Base-by-base conservation (phyloP, 2,888 invertebrate species). In the Polydesmus complanatus region DNA sequence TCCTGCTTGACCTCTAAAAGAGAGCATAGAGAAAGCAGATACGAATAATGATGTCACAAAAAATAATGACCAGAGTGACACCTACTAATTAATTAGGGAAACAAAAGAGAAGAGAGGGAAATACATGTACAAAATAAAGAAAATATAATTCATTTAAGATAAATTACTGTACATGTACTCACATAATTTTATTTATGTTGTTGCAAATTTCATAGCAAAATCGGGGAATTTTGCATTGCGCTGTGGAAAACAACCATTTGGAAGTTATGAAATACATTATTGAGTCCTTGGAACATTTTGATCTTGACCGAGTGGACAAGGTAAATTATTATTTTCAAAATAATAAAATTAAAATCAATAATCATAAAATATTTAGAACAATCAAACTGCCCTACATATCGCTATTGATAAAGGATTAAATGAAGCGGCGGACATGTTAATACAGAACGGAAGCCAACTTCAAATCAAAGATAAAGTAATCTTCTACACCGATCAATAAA, bases 321-420 rank as follows among this genome's bases (percentile, higher is more conserved):
- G 83, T 74, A 19, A 52, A 52, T 8, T 11, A n/a, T 52, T 52
- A 11, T 52, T 1, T 18, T 25, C 53, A 58, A 58, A 53, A 11
- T n/a, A 58, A 58, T 26, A 2, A 8, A 8, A 23, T 25, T 21
- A 18, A 26, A 53, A 19, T 48, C 2, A 49, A 48, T 2, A 49
- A 18, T 19, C 21, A 49, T n/a, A 48, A n/a, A 1, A 2, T 57
- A 22, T 18, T 47, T 54, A 60, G 60, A 60, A 83, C 26, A 85
- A 84, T 1, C 83, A 84, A 69, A 84, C 85, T 1, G 83, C 88
- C 0, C 78, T 90, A 11, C 86, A 87, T 67, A 80, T 86, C 63
- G 88, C 88, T 0, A 83, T 88, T 1, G 78, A 83, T 54, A 81
- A 83, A 27, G 88, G 88, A 0, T 83, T 88, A 72, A 75, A 80